phyloP scores from a whole-genome alignment of 2,797 vertebrate genomes.

The Xiphorhynchus erythropygius region DNA sequence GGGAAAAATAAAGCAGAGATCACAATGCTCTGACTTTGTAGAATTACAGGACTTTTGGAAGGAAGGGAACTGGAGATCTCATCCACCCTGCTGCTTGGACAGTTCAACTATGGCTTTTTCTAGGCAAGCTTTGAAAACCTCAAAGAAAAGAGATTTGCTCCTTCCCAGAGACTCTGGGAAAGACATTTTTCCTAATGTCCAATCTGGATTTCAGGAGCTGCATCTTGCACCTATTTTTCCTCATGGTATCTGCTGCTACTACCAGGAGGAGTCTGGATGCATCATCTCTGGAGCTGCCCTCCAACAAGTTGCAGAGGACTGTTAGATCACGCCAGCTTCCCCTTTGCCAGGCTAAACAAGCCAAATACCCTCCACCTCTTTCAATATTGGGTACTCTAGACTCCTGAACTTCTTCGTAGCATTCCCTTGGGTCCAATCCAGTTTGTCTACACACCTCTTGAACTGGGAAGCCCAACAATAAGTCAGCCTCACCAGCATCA shows the following conservation, averaged over 20 bases:
- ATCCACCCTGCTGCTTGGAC: not conserved
- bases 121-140: not conserved
- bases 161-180: not conserved
- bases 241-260: not conserved
- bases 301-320: not conserved
- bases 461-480: not conserved
- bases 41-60: not conserved
- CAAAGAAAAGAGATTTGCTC: not conserved
- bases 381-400: not conserved
- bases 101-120: not conserved
- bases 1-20: not conserved
- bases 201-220: not conserved
- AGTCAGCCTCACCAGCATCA: not conserved
- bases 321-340: not conserved
- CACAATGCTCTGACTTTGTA: not conserved
- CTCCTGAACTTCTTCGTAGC: not conserved
- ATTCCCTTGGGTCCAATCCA: not conserved
- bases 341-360: not conserved
- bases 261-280: not conserved
- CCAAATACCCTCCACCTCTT: not conserved
- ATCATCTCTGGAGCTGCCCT: not conserved
- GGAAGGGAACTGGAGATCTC: not conserved
- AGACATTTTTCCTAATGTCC: not conserved
- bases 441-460: not conserved
- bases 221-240: not conserved